These are phyloP conservation scores for Alosa alosa DNA, from an alignment of 2,113 vertebrate species.

Conservation along the genomic window DNA sequence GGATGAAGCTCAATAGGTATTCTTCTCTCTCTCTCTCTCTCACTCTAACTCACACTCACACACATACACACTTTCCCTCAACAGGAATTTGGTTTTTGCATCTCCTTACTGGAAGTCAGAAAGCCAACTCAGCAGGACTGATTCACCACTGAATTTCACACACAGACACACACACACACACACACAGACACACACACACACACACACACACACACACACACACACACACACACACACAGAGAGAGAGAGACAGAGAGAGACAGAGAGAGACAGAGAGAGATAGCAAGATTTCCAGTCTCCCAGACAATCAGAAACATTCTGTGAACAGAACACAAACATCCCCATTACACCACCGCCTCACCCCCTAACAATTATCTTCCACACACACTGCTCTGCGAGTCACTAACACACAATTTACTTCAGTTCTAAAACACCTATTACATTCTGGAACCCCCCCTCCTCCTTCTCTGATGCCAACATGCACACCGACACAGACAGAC, in stretches of 20 bases:
- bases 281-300: not conserved
- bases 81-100: not conserved
- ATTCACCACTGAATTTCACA: not conserved
- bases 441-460: not conserved
- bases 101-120: not conserved
- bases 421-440: no score
- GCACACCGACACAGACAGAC: not conserved
- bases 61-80: not conserved
- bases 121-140: conserved; percentile 2
- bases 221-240: no score
- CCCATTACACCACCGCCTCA: not conserved
- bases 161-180: not conserved
- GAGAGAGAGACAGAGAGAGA: not conserved
- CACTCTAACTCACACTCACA: not conserved
- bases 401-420: not conserved
- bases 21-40: no score
- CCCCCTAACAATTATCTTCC: not conserved
- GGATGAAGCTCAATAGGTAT: not conserved
- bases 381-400: not conserved
- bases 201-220: not conserved
- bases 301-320: not conserved
- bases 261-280: not conserved
- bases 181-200: no score
- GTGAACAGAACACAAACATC: not conserved
- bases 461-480: no score